Evolutionary conservation across 2,113 vertebrate genomes (phyloP).

Genomic region (Isurus oxyrinchus): DNA sequence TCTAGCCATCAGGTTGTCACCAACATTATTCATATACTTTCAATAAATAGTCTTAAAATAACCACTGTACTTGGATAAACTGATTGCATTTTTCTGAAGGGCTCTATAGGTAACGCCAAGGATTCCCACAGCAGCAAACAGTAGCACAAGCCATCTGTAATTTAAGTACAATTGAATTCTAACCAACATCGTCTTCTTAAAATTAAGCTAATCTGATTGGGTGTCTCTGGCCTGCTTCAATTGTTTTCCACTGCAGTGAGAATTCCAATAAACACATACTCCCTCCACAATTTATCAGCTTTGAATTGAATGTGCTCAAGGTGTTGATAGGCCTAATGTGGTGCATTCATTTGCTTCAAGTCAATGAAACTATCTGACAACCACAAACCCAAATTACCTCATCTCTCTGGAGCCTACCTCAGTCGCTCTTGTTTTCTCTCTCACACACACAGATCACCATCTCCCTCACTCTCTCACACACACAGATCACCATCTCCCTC

Average conservation of each 20-base stretch:
- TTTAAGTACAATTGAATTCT: slow-evolving; percentile 37
- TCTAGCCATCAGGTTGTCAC: background rate
- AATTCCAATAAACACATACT: slow-evolving; percentile 33
- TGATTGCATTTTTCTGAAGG: slow-evolving; percentile 28
- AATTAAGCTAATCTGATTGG: slow-evolving; percentile 36
- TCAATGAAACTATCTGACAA: slow-evolving; percentile 32
- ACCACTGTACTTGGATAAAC: background rate
- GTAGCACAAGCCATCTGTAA: slow-evolving; percentile 18
- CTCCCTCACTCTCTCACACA: background rate
- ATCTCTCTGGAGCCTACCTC: background rate
- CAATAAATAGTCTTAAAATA: slow-evolving; percentile 13
- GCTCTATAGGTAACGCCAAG: background rate
- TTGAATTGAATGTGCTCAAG: slow-evolving; percentile 28
- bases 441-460: no score
- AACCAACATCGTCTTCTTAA: slow-evolving; percentile 16
- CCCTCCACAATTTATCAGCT: slow-evolving; percentile 32
- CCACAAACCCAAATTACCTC: slow-evolving; percentile 15
- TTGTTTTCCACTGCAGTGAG: slow-evolving; percentile 22
- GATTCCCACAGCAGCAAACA: background rate
- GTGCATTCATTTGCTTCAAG: slow-evolving; percentile 36
- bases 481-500: no score
- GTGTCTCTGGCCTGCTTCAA: slow-evolving; percentile 25
- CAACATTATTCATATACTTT: slow-evolving; percentile 13
- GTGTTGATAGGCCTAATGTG: slow-evolving; percentile 27
- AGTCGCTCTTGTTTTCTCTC: background rate